Evolutionary conservation across 2,797 vertebrate genomes (phyloP), one percentile per base, ranked within the genome.

Genomic region (Anniella stebbinsi): DNA sequence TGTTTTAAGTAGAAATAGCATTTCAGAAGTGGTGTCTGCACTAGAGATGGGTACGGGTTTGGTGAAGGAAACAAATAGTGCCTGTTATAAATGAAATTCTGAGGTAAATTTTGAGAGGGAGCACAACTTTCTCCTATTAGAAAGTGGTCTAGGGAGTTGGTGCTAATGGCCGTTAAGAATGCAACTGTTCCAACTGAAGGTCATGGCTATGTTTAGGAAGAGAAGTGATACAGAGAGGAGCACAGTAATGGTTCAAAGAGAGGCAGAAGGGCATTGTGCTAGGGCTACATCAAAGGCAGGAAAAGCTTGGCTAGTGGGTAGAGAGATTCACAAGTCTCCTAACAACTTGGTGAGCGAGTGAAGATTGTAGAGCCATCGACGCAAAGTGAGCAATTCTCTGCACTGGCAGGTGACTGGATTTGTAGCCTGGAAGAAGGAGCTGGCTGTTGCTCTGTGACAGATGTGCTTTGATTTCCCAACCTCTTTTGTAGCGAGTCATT

Each of bases 381-480:
- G 4, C 48, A 41, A n/a, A 60, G 45, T 25, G 23, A 78, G 51
- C 76, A 67, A 25, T 80, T 69, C 86, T 87, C 41, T 10, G 45
- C 54, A 21, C 66, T 60, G 84, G 66, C 38, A 66, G 57, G 60
- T 45, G 38, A 77, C 25, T 28, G 45, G 54, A 45, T 36, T 45
- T 25, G 41, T 23, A 48, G 63, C 9, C 63, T 80, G 33, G 76
- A 80, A 80, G 48, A 51, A 80, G 63, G 45, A 87, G 60, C 36
- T 80, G 76, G 30, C 63, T 28, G 10, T 80, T 54, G 63, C 45
- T 25, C 41, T 9, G 45, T 78, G 23, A 67, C 86, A 87, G 76
- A 78, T 87, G 69, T 73, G 67, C 63, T 78, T 77, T 87, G 28
- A 77, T 86, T 75, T 86, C 38, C 81, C 60, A 45, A 17, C 81